phyloP scores from a whole-genome alignment of 2,113 vertebrate species.

The Neolamprologus toae region DNA sequence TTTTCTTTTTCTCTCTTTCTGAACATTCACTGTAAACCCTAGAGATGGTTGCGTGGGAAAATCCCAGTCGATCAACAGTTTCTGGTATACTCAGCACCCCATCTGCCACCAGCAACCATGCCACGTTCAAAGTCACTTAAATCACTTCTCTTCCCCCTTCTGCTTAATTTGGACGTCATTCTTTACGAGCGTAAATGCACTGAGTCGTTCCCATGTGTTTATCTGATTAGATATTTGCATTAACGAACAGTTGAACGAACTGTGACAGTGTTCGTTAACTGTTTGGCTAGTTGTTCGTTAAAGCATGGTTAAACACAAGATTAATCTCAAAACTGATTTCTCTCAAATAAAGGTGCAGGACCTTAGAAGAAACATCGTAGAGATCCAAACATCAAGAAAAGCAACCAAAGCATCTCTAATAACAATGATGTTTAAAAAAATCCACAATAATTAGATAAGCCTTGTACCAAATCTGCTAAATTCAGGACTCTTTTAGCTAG shows the following conservation, averaged over 20 bases:
- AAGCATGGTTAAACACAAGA: not conserved
- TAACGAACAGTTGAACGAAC: not conserved
- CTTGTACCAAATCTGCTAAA: not conserved
- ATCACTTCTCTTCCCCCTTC: not conserved
- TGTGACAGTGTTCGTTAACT: not conserved
- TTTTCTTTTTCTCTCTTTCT: not conserved
- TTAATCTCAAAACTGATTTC: not conserved
- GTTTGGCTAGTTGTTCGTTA: not conserved
- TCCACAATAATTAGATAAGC: not conserved
- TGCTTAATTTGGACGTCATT: not conserved
- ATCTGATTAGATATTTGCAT: not conserved
- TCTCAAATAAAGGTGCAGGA: not conserved
- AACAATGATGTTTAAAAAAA: not conserved
- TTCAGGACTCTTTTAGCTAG: not conserved
- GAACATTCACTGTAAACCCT: not conserved
- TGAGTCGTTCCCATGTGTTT: not conserved
- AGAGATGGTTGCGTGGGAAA: not conserved
- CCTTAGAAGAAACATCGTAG: not conserved
- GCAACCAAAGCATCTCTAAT: not conserved
- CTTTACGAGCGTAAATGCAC: not conserved
- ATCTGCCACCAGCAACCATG: not conserved
- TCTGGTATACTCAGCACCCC: not conserved
- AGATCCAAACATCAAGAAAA: not conserved
- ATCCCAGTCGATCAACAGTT: not conserved
- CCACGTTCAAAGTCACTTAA: not conserved